Evolutionary conservation across 2,888 invertebrate species (phyloP).

Genomic region (Hetaerina titia): DNA sequence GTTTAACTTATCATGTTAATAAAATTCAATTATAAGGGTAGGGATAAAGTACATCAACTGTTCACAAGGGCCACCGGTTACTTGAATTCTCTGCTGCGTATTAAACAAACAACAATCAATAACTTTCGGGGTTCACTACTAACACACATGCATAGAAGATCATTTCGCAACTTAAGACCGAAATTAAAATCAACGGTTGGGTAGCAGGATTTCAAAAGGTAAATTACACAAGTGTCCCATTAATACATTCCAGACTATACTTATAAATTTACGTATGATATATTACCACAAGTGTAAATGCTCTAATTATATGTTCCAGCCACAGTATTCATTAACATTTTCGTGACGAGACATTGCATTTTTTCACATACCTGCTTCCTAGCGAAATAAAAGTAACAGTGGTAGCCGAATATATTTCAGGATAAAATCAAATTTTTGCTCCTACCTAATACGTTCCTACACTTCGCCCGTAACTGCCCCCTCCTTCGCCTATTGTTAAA

Average conservation of each 20-base stretch:
- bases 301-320: background rate
- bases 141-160: background rate
- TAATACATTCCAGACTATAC: background rate
- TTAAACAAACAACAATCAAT: background rate
- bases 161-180: background rate
- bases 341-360: background rate
- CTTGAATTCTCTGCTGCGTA: conserved; percentile 8
- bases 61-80: background rate
- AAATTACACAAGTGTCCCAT: background rate
- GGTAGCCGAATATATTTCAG: background rate
- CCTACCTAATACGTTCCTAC: background rate
- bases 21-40: background rate
- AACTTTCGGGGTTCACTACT: background rate
- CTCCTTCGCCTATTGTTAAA: background rate
- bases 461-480: background rate
- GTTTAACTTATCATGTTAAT: background rate
- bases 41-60: background rate
- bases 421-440: background rate
- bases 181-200: background rate
- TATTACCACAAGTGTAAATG: background rate
- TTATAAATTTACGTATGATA: background rate
- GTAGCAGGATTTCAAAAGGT: background rate
- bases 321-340: background rate
- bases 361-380: background rate
- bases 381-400: background rate